A percentile compares a stretch with the other conserved stretches of the same genome.
These are phyloP conservation scores for Sebastes umbrosus DNA, from an alignment of 2,797 vertebrate species.

Conservation along the genomic window DNA sequence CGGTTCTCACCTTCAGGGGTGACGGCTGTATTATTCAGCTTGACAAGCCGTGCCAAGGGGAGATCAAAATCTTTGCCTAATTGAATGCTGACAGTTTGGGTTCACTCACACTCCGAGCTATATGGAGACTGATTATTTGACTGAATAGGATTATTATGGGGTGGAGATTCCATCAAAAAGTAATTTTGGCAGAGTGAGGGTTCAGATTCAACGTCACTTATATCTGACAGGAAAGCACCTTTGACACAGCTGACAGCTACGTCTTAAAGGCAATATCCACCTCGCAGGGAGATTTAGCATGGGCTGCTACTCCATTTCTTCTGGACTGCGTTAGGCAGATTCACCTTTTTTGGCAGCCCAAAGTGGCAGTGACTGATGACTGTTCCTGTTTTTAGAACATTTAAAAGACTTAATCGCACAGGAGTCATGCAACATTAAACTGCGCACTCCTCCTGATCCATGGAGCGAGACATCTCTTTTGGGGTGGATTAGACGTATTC, in stretches of 20 bases:
- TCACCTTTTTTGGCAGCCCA: not conserved
- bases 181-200: slow-evolving; percentile 33
- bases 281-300: not conserved
- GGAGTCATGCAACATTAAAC: not conserved
- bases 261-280: slow-evolving; percentile 40
- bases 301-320: not conserved
- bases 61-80: slow-evolving; percentile 69
- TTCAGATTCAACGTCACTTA: slow-evolving; percentile 30
- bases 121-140: slow-evolving; percentile 46
- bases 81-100: slow-evolving; percentile 71
- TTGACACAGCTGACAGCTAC: slow-evolving; percentile 56
- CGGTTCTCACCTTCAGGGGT: slow-evolving; percentile 63
- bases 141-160: slow-evolving; percentile 51
- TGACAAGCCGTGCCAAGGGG: slow-evolving; percentile 67
- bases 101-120: slow-evolving; percentile 22
- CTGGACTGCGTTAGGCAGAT: not conserved
- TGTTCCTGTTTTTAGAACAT: slow-evolving; percentile 9
- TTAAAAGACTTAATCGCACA: not conserved
- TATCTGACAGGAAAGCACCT: slow-evolving; percentile 45
- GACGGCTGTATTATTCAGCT: slow-evolving; percentile 79
- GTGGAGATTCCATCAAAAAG: slow-evolving; percentile 58
- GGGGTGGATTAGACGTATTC: not conserved
- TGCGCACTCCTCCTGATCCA: not conserved
- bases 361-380: not conserved
- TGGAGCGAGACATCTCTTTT: not conserved